A percentile compares a stretch with the other conserved stretches of the same genome.
These are phyloP conservation scores for Chionomys nivalis DNA, from an alignment of 2,113 vertebrate genomes.

Conservation along the genomic window DNA sequence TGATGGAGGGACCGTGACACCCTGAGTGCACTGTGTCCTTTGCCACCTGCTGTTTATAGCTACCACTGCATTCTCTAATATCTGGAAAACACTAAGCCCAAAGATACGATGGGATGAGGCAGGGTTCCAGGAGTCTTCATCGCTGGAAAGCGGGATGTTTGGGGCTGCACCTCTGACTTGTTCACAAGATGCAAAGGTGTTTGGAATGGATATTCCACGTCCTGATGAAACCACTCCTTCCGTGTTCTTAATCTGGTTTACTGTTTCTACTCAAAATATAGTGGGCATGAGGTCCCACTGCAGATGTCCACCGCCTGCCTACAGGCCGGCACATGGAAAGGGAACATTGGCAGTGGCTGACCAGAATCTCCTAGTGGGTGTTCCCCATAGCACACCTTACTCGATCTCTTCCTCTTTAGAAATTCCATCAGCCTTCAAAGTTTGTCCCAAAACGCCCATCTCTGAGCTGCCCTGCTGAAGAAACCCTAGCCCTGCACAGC, in stretches of 20 bases:
- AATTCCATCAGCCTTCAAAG: conserved; percentile 49
- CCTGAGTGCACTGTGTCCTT: background rate
- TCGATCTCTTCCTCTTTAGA: background rate
- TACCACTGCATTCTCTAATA: background rate
- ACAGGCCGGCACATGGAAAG: background rate
- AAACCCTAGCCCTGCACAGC: background rate
- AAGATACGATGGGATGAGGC: too few species aligned
- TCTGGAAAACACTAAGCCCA: background rate
- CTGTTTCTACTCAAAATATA: background rate
- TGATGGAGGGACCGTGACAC: background rate
- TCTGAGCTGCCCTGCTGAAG: conserved; percentile 49
- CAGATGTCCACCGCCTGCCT: background rate
- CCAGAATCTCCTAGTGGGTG: background rate
- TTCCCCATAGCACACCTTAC: background rate
- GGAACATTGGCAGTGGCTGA: background rate
- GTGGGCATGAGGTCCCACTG: background rate
- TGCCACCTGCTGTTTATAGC: background rate
- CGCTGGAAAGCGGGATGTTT: background rate
- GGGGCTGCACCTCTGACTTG: background rate
- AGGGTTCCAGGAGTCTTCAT: background rate
- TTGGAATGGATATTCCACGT: background rate
- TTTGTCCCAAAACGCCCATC: conserved; percentile 8
- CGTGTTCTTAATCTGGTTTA: background rate
- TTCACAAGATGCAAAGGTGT: background rate
- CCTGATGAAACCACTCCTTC: background rate